Conservation (phyloP, 2,113 vertebrate genomes). For the Isichthys henryi region DNA sequence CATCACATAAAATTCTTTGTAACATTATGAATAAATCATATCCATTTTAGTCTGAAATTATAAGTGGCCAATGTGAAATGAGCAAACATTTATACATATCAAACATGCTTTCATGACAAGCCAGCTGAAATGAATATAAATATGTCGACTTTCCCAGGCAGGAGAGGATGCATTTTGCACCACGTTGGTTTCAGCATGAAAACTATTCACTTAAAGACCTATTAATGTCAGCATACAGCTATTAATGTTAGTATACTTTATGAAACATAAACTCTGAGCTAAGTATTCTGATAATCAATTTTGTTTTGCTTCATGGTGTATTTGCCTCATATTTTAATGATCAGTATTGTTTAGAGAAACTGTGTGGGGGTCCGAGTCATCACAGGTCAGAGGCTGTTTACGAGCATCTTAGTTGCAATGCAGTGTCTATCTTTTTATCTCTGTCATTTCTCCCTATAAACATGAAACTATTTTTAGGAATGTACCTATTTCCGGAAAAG, state of each 20-base stretch:
- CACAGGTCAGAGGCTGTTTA: background rate
- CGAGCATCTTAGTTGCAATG: background rate
- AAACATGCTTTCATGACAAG: constrained; percentile 1
- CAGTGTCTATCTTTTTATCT: background rate
- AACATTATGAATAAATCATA: background rate
- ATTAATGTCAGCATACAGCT: too few relatives aligned
- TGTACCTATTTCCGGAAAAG: background rate
- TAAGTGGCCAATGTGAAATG: background rate
- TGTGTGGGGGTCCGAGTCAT: background rate
- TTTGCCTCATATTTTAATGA: background rate
- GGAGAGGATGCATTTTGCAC: background rate
- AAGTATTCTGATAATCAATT: background rate
- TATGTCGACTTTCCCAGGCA: background rate
- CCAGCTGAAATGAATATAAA: background rate
- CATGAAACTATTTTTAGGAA: background rate
- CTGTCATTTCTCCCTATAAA: background rate
- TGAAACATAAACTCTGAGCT: background rate
- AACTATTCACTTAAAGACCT: background rate
- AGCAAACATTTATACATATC: constrained; percentile 16
- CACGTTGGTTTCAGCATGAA: background rate
- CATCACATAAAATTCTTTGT: background rate
- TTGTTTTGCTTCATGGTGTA: background rate
- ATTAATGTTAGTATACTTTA: background rate
- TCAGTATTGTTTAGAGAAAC: background rate
- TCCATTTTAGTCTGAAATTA: background rate